phyloP scores from a whole-genome alignment of 2,888 invertebrate genomes.

The Drosophila neonasuta region DNA sequence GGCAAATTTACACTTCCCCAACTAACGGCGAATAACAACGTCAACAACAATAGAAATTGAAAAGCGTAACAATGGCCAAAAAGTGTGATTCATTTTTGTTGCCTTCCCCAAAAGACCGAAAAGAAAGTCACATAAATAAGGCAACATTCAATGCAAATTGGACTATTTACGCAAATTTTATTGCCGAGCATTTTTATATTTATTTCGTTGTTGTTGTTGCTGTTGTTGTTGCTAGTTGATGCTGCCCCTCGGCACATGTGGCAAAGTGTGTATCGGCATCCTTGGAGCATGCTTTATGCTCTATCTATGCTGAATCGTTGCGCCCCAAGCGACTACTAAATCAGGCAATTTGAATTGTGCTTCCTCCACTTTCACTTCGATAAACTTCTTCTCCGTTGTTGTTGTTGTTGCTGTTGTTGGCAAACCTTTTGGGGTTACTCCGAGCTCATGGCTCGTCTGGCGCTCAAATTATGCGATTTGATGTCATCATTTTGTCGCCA shows the following conservation, averaged over 20 bases:
- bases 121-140: constrained; percentile 66
- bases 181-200: constrained; percentile 78
- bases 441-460: constrained; percentile 33
- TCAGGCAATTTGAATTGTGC: constrained; percentile 71
- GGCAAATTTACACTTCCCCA: constrained; percentile 77
- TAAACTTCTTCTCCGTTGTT: constrained; percentile 30
- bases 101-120: constrained; percentile 7
- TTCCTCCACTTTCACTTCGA: constrained; percentile 56
- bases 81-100: constrained; percentile 60
- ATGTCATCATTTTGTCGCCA: constrained; percentile 79
- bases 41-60: constrained; percentile 22
- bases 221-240: constrained; percentile 47
- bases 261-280: constrained; percentile 33
- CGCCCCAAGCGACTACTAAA: constrained; percentile 69
- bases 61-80: constrained; percentile 50
- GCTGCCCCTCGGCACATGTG: constrained; percentile 44
- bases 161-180: constrained; percentile 81
- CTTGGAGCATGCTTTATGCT: constrained; percentile 54
- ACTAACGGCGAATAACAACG: constrained; percentile 28
- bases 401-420: constrained; percentile 33
- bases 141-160: constrained; percentile 78
- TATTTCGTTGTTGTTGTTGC: constrained; percentile 56
- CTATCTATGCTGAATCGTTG: constrained; percentile 31
- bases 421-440: constrained; percentile 40
- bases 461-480: constrained; percentile 79